Evolutionary conservation across 2,888 invertebrate species (phyloP).

Genomic region (Drosophila fulvimacula): DNA sequence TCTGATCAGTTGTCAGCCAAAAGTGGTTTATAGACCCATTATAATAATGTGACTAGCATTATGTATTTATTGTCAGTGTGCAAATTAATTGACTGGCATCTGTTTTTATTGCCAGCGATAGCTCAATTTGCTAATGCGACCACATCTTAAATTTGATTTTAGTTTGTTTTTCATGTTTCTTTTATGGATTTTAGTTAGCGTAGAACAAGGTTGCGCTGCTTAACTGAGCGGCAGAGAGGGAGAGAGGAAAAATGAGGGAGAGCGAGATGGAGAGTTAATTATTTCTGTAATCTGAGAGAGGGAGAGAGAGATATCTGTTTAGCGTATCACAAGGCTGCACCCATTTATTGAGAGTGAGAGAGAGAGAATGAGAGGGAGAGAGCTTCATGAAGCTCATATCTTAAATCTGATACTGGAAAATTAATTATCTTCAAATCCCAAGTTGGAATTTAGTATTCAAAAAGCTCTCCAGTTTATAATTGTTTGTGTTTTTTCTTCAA

Average conservation of each 20-base stretch:
- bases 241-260: background rate
- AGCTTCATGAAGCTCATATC: background rate
- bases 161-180: constrained; percentile 4
- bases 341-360: background rate
- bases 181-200: background rate
- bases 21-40: constrained; percentile 37
- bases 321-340: background rate
- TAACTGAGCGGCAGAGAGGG: background rate
- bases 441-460: background rate
- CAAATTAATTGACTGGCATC: constrained; percentile 34
- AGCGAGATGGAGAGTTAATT: too few species aligned
- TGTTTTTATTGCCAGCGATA: constrained; percentile 2
- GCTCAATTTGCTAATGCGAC: constrained; percentile 13
- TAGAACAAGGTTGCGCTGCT: background rate
- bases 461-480: background rate
- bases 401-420: background rate
- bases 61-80: constrained; percentile 20
- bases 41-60: constrained; percentile 17
- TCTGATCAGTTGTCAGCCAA: constrained; percentile 22
- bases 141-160: background rate
- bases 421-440: background rate
- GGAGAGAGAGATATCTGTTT: background rate
- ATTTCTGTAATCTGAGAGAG: too few species aligned
- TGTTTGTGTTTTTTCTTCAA: background rate
- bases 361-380: background rate